Conservation (phyloP, 2,888 invertebrate genomes). For the Disparrhopalites patrizii region DNA sequence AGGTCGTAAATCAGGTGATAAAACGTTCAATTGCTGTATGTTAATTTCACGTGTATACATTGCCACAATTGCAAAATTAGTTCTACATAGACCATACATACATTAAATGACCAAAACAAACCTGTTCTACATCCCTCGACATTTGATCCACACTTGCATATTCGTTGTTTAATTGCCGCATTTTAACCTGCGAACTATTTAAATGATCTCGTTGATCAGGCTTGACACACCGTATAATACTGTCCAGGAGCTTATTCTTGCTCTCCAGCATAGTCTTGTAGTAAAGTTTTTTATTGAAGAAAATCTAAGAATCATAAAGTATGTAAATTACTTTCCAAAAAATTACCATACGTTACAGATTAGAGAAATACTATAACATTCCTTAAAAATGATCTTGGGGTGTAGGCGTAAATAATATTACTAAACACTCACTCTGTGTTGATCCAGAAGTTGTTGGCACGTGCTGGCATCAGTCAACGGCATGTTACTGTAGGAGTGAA, state of each 20-base stretch:
- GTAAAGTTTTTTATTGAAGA: slow-evolving; percentile 83
- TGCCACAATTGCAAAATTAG: too few relatives aligned
- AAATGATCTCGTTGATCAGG: slow-evolving; percentile 71
- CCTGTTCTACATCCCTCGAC: slow-evolving; percentile 70
- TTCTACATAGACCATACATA: too few relatives aligned
- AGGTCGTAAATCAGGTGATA: too few relatives aligned
- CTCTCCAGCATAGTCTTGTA: slow-evolving; percentile 92
- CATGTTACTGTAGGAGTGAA: slow-evolving; percentile 60
- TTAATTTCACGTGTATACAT: too few relatives aligned
- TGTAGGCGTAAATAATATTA: too few relatives aligned
- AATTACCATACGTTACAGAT: neutral
- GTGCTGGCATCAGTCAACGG: slow-evolving; percentile 64
- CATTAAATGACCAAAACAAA: slow-evolving; percentile 39
- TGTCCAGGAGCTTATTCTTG: slow-evolving; percentile 88
- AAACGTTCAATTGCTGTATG: too few relatives aligned
- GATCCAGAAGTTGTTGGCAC: slow-evolving; percentile 67
- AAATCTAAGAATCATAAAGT: slow-evolving; percentile 53
- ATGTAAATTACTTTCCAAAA: neutral
- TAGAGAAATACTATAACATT: neutral
- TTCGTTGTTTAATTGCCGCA: slow-evolving; percentile 76
- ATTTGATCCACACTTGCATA: slow-evolving; percentile 73
- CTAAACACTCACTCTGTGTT: slow-evolving; percentile 61
- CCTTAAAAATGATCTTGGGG: too few relatives aligned
- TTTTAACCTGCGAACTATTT: slow-evolving; percentile 61
- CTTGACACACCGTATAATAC: slow-evolving; percentile 73